phyloP scores from a whole-genome alignment of 2,113 vertebrate species.

The Spea multiplicata region DNA sequence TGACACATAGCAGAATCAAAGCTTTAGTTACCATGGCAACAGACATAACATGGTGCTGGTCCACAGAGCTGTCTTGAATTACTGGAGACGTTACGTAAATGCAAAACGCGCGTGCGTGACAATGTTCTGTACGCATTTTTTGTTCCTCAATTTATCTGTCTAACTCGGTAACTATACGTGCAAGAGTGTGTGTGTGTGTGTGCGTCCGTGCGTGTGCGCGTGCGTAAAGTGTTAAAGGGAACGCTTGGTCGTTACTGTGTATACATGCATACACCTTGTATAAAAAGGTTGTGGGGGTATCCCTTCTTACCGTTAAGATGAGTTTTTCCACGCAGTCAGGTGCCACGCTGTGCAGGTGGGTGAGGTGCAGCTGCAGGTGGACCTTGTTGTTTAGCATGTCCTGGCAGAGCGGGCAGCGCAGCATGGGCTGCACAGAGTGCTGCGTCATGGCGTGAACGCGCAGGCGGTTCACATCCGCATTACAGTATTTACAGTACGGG shows the following conservation, averaged over 20 bases:
- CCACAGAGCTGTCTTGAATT: conserved; percentile 71
- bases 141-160: too few relatives aligned
- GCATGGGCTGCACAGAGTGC: conserved; percentile 96
- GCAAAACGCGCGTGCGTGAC: not conserved
- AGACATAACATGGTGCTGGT: conserved; percentile 73
- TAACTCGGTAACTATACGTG: too few relatives aligned
- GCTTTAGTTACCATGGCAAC: conserved; percentile 65
- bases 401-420: conserved; percentile 95
- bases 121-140: not conserved
- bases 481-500: conserved; percentile 98
- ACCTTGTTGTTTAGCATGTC: conserved; percentile 99
- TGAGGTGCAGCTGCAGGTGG: conserved; percentile 98
- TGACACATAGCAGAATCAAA: conserved; percentile 64
- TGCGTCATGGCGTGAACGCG: conserved; percentile 98
- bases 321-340: conserved; percentile 98
- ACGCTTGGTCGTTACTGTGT: too few relatives aligned
- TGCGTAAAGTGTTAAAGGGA: too few relatives aligned
- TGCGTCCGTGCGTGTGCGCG: too few relatives aligned
- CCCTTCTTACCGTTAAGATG: conserved; percentile 83
- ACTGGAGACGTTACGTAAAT: conserved; percentile 55
- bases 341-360: conserved; percentile 96
- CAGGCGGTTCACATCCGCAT: conserved; percentile 88
- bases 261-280: too few relatives aligned
- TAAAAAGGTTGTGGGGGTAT: too few relatives aligned
- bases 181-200: too few relatives aligned